A percentile compares a stretch with the other conserved stretches of the same genome.
Evolutionary conservation across 2,797 vertebrate species (phyloP).

Genomic region (Peromyscus melanophrys): DNA sequence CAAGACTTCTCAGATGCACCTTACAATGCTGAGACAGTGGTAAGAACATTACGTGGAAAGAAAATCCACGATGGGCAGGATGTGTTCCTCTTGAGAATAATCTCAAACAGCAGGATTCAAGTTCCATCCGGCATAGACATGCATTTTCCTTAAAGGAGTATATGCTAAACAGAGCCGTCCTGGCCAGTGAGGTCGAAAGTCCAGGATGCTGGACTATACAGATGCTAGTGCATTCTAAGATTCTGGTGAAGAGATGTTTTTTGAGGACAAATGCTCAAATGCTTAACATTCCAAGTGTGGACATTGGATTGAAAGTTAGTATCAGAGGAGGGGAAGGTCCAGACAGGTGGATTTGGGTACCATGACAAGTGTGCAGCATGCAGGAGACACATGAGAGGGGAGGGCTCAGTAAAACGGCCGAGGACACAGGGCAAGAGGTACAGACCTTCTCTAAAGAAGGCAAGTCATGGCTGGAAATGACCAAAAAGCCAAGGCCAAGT

Average conservation of each 20-base stretch:
- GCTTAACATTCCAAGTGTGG: constrained; percentile 19
- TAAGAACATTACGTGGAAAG: neutral
- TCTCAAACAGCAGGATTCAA: constrained; percentile 40
- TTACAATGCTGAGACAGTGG: neutral
- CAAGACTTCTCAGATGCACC: neutral
- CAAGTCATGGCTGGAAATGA: neutral
- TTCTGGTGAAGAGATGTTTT: constrained; percentile 48
- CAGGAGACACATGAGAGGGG: neutral
- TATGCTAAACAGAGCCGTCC: neutral
- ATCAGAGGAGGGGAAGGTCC: neutral
- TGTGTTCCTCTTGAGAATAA: neutral
- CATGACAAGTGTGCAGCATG: neutral
- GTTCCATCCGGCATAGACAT: constrained; percentile 1
- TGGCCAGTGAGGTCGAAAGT: neutral
- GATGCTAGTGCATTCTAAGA: neutral
- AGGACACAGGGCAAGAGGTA: neutral
- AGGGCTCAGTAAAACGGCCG: neutral
- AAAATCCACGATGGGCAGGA: neutral
- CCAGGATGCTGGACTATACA: neutral
- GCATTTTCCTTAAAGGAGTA: constrained; percentile 39
- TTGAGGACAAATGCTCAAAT: constrained; percentile 59
- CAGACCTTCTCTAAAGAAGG: constrained; percentile 21
- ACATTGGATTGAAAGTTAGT: constrained; percentile 6
- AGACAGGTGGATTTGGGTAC: constrained; percentile 25
- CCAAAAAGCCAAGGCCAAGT: neutral